Conservation (phyloP, 2,113 vertebrate genomes). For the Candoia aspera region DNA sequence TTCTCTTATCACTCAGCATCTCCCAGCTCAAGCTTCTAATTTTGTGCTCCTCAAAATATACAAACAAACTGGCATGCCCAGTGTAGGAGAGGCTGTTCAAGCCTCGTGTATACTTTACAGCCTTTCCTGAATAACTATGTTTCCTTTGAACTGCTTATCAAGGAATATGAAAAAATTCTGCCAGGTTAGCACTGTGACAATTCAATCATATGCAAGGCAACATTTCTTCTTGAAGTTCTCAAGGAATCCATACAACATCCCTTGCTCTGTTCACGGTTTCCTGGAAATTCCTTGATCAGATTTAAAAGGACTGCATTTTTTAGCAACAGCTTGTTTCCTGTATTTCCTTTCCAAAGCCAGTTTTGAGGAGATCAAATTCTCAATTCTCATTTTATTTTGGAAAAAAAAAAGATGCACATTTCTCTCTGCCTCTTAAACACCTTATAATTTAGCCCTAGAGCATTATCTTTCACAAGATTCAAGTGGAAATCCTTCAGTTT, state of each 20-base stretch:
- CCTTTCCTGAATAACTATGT: not conserved
- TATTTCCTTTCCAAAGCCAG: conserved; percentile 23
- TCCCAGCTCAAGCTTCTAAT: not conserved
- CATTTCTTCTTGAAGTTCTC: not conserved
- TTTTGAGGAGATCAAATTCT: conserved; percentile 13
- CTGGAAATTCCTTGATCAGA: not conserved
- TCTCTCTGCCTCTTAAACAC: conserved; percentile 15
- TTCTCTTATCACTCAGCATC: not conserved
- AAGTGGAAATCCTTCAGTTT: conserved; percentile 15
- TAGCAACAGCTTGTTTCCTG: not conserved
- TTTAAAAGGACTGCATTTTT: not conserved
- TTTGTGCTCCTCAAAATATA: not conserved
- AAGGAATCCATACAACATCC: not conserved
- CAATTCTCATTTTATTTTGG: not conserved
- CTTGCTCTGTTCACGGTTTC: not conserved
- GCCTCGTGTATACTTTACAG: not conserved
- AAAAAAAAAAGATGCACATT: not conserved
- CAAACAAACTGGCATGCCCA: not conserved
- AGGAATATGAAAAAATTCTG: not conserved
- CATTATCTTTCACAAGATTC: not conserved
- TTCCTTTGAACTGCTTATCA: not conserved
- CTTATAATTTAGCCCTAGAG: not conserved
- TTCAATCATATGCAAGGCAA: not conserved
- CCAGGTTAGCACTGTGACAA: not conserved
- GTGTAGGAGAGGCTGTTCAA: not conserved